phyloP scores from a whole-genome alignment of 23 tunicate genomes.

The Ascidia mentula region DNA sequence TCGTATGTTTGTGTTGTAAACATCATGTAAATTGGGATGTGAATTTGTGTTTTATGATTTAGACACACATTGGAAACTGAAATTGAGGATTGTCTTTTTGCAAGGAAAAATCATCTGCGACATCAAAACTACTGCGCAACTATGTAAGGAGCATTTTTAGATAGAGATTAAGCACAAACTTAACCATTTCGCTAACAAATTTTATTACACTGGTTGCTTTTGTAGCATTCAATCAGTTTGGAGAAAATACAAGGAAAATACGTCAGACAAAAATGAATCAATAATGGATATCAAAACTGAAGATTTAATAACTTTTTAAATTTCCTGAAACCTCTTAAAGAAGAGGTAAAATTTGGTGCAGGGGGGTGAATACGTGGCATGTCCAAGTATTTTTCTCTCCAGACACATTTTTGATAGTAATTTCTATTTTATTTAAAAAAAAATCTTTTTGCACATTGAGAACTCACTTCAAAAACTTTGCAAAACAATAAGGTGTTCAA shows the following conservation, averaged over 20 bases:
- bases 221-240: not conserved
- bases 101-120: not conserved
- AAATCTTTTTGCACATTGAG: too few relatives aligned
- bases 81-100: not conserved
- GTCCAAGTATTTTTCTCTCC: too few relatives aligned
- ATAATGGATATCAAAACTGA: too few relatives aligned
- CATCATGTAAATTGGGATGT: not conserved
- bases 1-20: not conserved
- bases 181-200: not conserved
- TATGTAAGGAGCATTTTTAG: not conserved
- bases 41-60: not conserved
- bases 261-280: too few relatives aligned
- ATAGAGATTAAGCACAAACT: not conserved
- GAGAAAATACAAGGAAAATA: not conserved
- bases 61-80: slow-evolving; percentile 8
- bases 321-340: too few relatives aligned
- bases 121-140: slow-evolving; percentile 9
- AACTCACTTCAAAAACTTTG: too few relatives aligned
- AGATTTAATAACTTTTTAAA: too few relatives aligned
- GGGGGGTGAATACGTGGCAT: too few relatives aligned
- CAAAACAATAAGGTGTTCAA: too few relatives aligned
- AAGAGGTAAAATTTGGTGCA: too few relatives aligned
- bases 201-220: not conserved
- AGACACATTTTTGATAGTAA: too few relatives aligned
- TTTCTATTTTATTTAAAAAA: too few relatives aligned